Evolutionary conservation across 1,140 invertebrate species (phyloP).

Genomic region (Lerema accius): DNA sequence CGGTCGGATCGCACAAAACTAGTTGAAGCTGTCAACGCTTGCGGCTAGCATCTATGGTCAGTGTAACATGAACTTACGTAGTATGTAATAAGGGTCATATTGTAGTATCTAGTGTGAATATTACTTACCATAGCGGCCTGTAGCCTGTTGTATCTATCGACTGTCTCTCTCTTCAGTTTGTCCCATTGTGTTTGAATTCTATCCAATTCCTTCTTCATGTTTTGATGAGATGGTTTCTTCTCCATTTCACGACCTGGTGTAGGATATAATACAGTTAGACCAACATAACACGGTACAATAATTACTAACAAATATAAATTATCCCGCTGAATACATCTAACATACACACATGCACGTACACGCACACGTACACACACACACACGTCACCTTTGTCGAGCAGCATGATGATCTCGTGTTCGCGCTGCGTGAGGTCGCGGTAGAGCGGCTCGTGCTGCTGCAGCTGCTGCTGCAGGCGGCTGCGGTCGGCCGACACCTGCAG

Average conservation of each 20-base stretch:
- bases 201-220: conserved; percentile 88
- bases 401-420: conserved; percentile 97
- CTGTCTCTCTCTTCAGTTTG: conserved; percentile 91
- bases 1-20: too few relatives aligned
- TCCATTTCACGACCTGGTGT: conserved; percentile 79
- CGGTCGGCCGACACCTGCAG: conserved; percentile 93
- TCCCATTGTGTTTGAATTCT: conserved; percentile 95
- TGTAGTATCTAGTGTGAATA: conserved; percentile 10
- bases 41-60: too few relatives aligned
- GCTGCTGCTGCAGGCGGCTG: conserved; percentile 92
- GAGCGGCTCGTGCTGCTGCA: conserved; percentile 93
- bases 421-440: conserved; percentile 94
- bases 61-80: too few relatives aligned
- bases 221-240: conserved; percentile 76
- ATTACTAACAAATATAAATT: too few relatives aligned
- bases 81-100: too few relatives aligned
- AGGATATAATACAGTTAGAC: background rate
- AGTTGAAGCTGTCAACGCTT: too few relatives aligned
- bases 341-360: too few relatives aligned
- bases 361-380: too few relatives aligned
- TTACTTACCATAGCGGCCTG: conserved; percentile 89
- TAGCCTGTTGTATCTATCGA: conserved; percentile 92
- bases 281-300: too few relatives aligned
- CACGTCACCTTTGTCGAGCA: conserved; percentile 92
- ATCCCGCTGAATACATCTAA: too few relatives aligned